These are phyloP conservation scores for Euproctis similis DNA, from an alignment of 2,888 invertebrate species.

Conservation along the genomic window DNA sequence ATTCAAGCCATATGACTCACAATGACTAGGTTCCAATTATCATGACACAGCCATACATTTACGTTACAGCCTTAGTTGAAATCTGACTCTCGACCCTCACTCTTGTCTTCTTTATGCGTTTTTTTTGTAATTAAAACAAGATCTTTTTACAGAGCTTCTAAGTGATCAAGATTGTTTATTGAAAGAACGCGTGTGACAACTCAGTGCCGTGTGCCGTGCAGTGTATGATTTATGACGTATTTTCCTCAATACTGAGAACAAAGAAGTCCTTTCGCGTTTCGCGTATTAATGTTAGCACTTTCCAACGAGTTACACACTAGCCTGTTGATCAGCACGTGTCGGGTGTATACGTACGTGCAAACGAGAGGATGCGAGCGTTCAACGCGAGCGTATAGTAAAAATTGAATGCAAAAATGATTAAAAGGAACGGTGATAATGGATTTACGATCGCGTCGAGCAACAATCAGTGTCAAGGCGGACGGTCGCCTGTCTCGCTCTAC, in stretches of 20 bases:
- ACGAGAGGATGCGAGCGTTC: constrained; percentile 56
- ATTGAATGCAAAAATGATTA: constrained; percentile 73
- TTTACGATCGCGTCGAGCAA: constrained; percentile 72
- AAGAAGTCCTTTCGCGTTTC: constrained; percentile 52
- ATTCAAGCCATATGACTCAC: constrained; percentile 68
- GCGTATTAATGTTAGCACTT: constrained; percentile 46
- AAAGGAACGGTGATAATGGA: constrained; percentile 73
- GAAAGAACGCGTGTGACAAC: constrained; percentile 51
- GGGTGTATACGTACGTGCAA: constrained; percentile 51
- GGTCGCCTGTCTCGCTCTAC: constrained; percentile 66
- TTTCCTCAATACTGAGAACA: constrained; percentile 64
- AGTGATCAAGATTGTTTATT: constrained; percentile 43
- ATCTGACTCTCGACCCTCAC: constrained; percentile 50
- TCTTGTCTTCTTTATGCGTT: constrained; percentile 40
- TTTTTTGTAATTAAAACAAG: constrained; percentile 21
- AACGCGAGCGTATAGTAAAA: constrained; percentile 62
- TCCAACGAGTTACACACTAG: constrained; percentile 43
- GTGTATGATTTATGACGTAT: constrained; percentile 46
- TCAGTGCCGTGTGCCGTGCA: constrained; percentile 20
- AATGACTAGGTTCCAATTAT: constrained; percentile 70
- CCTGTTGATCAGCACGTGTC: constrained; percentile 68
- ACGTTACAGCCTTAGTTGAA: constrained; percentile 57
- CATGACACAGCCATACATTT: constrained; percentile 53
- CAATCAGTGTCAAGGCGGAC: constrained; percentile 68
- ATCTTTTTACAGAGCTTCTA: constrained; percentile 33